Conservation (phyloP, 2,113 vertebrate species). For the Manacus vitellinus region DNA sequence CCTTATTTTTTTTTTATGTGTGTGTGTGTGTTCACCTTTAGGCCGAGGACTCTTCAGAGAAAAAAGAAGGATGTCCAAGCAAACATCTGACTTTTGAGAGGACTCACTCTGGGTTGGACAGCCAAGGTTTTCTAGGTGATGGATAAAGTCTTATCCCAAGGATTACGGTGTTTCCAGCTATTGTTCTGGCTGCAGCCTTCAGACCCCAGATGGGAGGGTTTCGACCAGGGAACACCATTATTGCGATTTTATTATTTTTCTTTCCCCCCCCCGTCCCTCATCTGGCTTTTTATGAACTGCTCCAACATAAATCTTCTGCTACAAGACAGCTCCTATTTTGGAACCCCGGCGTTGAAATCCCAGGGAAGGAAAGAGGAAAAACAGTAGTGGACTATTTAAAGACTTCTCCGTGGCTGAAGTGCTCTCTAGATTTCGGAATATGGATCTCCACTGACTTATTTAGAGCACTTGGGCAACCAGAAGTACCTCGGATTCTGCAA, state of each 20-base stretch:
- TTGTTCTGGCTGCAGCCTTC: background rate
- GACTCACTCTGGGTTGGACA: background rate
- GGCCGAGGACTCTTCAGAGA: background rate
- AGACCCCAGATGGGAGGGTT: background rate
- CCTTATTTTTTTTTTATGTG: background rate
- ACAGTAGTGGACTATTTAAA: background rate
- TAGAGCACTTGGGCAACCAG: background rate
- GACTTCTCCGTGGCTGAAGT: background rate
- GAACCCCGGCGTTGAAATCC: background rate
- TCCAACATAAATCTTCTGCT: background rate
- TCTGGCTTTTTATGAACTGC: background rate
- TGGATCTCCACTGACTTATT: background rate
- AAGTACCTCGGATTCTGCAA: background rate
- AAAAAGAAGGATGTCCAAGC: background rate
- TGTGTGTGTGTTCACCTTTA: background rate
- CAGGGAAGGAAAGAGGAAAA: background rate
- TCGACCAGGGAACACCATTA: background rate
- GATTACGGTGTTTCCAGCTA: background rate
- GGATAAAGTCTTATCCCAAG: background rate
- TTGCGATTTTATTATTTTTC: background rate
- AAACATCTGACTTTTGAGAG: background rate
- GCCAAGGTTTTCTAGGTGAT: background rate
- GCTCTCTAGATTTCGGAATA: background rate
- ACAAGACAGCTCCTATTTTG: background rate
- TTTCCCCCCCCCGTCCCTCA: fast-evolving